Evolutionary conservation across 2,888 invertebrate genomes (phyloP).

Genomic region (Ectemnius lituratus): DNA sequence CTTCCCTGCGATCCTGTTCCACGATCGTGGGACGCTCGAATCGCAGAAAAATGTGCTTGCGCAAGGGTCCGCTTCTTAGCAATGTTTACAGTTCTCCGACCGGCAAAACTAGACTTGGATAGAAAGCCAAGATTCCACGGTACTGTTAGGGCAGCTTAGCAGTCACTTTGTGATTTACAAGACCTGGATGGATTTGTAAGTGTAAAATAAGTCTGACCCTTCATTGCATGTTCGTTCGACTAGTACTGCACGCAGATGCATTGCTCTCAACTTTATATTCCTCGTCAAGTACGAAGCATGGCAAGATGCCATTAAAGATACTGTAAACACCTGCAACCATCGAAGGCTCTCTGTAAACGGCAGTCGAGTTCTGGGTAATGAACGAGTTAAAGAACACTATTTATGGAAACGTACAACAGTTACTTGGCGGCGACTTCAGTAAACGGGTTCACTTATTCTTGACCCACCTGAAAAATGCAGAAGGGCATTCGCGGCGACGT

Average conservation of each 20-base stretch:
- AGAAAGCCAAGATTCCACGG: conserved; percentile 14
- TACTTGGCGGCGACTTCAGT: neutral
- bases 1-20: conserved; percentile 46
- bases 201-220: too few relatives aligned
- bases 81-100: conserved; percentile 33
- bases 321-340: too few relatives aligned
- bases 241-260: too few relatives aligned
- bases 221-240: too few relatives aligned
- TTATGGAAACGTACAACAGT: neutral
- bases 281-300: too few relatives aligned
- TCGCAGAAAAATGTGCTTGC: conserved; percentile 40
- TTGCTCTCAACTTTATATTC: too few relatives aligned
- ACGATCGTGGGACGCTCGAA: conserved; percentile 41
- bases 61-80: conserved; percentile 31
- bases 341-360: too few relatives aligned
- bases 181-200: neutral
- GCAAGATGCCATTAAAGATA: too few relatives aligned
- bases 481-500: conserved; percentile 28
- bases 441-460: neutral
- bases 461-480: conserved; percentile 6
- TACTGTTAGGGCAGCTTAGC: conserved; percentile 25
- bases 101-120: conserved; percentile 29
- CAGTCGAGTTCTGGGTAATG: neutral
- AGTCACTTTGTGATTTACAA: neutral
- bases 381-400: neutral